A percentile compares a stretch with the other conserved stretches of the same genome.
Evolutionary conservation across 2,888 invertebrate genomes (phyloP).

Genomic region (Catocala fraxini): DNA sequence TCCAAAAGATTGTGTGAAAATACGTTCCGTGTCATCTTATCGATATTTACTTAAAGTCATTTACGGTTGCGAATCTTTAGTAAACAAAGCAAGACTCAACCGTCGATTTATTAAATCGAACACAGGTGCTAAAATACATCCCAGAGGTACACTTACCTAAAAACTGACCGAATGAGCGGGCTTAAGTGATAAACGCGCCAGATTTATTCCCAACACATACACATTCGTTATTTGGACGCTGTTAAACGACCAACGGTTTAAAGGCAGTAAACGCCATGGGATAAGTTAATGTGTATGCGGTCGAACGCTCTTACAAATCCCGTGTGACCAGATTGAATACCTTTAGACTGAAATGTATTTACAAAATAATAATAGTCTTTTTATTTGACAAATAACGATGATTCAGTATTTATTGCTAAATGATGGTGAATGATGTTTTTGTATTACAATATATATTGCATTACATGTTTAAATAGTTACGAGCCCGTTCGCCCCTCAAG

Average conservation of each 20-base stretch:
- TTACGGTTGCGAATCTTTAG: not conserved
- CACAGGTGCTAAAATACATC: conserved; percentile 61
- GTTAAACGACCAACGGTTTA: conserved; percentile 66
- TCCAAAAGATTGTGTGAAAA: too few relatives aligned
- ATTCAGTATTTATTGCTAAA: too few relatives aligned
- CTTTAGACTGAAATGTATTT: not conserved
- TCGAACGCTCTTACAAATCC: conserved; percentile 50
- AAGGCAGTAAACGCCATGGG: conserved; percentile 67
- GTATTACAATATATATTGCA: too few relatives aligned
- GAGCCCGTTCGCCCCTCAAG: too few relatives aligned
- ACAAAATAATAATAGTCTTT: not conserved
- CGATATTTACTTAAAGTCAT: too few relatives aligned
- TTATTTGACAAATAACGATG: too few relatives aligned
- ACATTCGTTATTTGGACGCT: conserved; percentile 74
- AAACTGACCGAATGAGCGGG: conserved; percentile 57
- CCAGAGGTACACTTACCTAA: conserved; percentile 61
- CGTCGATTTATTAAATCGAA: conserved; percentile 22
- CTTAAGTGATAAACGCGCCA: conserved; percentile 75
- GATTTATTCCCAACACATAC: conserved; percentile 73
- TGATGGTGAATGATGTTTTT: too few relatives aligned
- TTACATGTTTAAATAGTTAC: too few relatives aligned
- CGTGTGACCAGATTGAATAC: conserved; percentile 1
- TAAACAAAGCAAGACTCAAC: not conserved
- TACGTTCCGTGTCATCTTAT: too few relatives aligned
- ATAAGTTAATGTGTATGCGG: conserved; percentile 58